phyloP scores from a whole-genome alignment of 1,140 invertebrate genomes.

The Eciton burchellii region DNA sequence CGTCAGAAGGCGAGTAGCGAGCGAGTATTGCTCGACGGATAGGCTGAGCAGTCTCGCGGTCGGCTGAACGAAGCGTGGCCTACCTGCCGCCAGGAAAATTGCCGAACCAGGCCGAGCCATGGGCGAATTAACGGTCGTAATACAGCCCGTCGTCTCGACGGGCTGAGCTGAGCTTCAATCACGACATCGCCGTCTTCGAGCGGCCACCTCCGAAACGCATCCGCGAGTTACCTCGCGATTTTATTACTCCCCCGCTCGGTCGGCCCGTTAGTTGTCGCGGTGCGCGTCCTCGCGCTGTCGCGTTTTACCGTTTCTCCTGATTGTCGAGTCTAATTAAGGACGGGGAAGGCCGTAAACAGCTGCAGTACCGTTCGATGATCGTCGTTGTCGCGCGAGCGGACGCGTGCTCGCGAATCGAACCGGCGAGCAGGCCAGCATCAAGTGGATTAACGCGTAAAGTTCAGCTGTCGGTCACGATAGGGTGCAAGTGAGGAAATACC shows the following conservation, averaged over 20 bases:
- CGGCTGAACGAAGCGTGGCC: constrained; percentile 23
- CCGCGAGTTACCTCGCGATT: not conserved
- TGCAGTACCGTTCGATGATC: constrained; percentile 31
- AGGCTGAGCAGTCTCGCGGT: constrained; percentile 56
- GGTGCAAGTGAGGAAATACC: constrained; percentile 47
- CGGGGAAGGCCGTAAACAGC: constrained; percentile 8
- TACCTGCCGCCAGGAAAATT: constrained; percentile 45
- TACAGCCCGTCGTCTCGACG: not conserved
- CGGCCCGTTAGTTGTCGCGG: not conserved
- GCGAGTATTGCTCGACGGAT: constrained; percentile 41
- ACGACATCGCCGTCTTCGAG: not conserved
- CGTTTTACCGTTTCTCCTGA: not conserved
- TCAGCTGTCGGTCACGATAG: constrained; percentile 49
- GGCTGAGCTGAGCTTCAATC: not conserved
- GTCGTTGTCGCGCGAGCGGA: not conserved
- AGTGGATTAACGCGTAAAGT: constrained; percentile 48
- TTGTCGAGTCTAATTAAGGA: constrained; percentile 21
- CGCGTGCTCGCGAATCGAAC: constrained; percentile 23
- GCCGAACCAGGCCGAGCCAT: not conserved
- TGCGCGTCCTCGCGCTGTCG: too few relatives aligned
- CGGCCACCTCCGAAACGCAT: not conserved
- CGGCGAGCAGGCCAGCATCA: constrained; percentile 33
- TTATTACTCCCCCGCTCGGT: not conserved
- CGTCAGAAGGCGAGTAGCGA: constrained; percentile 55
- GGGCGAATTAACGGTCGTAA: constrained; percentile 26